A percentile compares a stretch with the other conserved stretches of the same genome.
These are phyloP conservation scores for Aricia artaxerxes DNA, from an alignment of 2,888 invertebrate species.

Conservation along the genomic window DNA sequence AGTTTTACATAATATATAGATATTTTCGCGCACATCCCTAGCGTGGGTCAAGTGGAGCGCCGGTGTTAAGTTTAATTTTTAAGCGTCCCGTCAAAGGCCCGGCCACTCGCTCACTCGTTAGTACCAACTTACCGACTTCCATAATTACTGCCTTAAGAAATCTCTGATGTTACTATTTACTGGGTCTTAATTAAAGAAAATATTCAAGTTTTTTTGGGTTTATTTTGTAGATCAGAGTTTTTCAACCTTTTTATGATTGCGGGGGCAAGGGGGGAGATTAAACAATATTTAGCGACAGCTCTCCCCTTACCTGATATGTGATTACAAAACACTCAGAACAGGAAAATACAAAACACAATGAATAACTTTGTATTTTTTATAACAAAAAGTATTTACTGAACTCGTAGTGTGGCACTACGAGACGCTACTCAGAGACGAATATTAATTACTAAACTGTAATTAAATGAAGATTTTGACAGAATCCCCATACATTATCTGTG, in stretches of 20 bases:
- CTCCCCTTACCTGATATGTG: too few relatives aligned
- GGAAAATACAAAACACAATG: too few relatives aligned
- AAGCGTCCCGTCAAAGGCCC: conserved; percentile 27
- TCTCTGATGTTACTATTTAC: neutral
- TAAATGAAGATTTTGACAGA: too few relatives aligned
- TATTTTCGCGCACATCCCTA: neutral
- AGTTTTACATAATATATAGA: neutral
- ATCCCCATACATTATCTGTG: too few relatives aligned
- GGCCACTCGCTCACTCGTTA: conserved; percentile 13
- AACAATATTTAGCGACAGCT: too few relatives aligned
- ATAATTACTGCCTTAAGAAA: conserved; percentile 28
- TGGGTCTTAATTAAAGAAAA: neutral
- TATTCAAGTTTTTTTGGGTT: neutral
- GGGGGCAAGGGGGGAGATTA: too few relatives aligned
- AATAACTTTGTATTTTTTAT: neutral
- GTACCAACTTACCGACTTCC: conserved; percentile 3
- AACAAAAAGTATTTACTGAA: too few relatives aligned
- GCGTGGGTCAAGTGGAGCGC: conserved; percentile 19
- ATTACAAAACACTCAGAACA: too few relatives aligned
- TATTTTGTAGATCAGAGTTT: neutral
- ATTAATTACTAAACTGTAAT: too few relatives aligned
- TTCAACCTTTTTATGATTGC: too few relatives aligned
- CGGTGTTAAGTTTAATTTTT: conserved; percentile 31
- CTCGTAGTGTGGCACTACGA: too few relatives aligned
- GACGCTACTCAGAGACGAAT: too few relatives aligned